phyloP scores from a whole-genome alignment of 2,797 vertebrate genomes.

The Pempheris klunzingeri region DNA sequence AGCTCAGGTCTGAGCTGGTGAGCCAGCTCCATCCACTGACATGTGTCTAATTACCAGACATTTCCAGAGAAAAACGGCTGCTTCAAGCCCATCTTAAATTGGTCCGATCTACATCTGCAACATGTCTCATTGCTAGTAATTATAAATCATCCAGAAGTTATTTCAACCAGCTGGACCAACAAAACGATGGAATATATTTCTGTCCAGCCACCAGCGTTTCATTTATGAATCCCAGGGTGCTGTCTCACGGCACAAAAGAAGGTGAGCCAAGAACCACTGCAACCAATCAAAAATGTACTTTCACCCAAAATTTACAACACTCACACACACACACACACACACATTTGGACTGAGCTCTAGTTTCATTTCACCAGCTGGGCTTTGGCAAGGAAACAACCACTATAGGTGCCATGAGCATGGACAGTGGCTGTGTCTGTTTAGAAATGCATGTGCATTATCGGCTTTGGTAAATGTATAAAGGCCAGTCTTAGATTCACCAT shows the following conservation, averaged over 20 bases:
- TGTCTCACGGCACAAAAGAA: conserved; percentile 72
- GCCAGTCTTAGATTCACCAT: conserved; percentile 9
- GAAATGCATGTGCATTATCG: conserved; percentile 1
- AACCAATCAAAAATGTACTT: conserved; percentile 83
- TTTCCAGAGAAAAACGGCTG: conserved; percentile 42
- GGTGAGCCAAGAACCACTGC: conserved; percentile 77
- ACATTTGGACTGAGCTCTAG: conserved; percentile 67
- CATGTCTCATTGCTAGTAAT: conserved; percentile 71
- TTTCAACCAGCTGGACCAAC: conserved; percentile 85
- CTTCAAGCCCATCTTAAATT: conserved; percentile 44
- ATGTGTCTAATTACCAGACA: conserved; percentile 64
- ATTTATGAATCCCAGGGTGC: conserved; percentile 82
- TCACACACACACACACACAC: too few relatives aligned
- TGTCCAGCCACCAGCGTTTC: conserved; percentile 77
- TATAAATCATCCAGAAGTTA: conserved; percentile 79
- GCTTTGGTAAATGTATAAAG: not conserved
- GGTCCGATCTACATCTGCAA: conserved; percentile 49
- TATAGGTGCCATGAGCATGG: conserved; percentile 67
- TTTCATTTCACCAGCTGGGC: conserved; percentile 79
- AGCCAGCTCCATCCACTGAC: conserved; percentile 50
- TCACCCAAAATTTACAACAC: conserved; percentile 75
- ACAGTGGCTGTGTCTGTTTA: conserved; percentile 48
- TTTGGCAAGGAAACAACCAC: conserved; percentile 68
- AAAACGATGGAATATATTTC: conserved; percentile 77
- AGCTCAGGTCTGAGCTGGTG: conserved; percentile 19